phyloP scores from a whole-genome alignment of 2,888 invertebrate genomes.

The Pristionchus fissidentatus region DNA sequence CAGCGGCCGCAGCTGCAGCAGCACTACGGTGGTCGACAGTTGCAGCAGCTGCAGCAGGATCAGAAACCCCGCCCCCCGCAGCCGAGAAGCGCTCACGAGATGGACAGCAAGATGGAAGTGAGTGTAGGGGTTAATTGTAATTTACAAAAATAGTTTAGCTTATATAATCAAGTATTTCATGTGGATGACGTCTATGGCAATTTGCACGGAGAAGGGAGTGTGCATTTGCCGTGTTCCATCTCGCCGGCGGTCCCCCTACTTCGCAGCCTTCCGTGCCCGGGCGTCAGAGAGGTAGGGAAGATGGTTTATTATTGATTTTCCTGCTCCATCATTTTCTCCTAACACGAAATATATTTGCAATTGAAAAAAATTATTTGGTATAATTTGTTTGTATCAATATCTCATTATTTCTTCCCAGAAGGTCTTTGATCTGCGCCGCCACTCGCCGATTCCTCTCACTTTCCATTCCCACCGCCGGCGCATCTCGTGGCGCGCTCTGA shows the following conservation, averaged over 20 bases:
- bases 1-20: background rate
- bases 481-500: background rate
- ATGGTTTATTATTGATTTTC: background rate
- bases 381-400: background rate
- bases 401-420: background rate
- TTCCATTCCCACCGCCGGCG: constrained; percentile 14
- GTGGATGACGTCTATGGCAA: no score
- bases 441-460: background rate
- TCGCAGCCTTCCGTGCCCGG: constrained; percentile 4
- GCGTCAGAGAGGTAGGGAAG: background rate
- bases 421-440: background rate
- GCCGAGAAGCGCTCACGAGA: background rate
- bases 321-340: no score
- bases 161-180: no score
- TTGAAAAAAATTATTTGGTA: no score
- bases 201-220: no score
- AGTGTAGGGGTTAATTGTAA: background rate
- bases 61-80: background rate
- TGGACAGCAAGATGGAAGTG: background rate
- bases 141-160: background rate
- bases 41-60: background rate
- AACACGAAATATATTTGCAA: no score
- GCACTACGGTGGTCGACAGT: background rate
- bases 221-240: no score
- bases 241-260: background rate